These are phyloP conservation scores for Xylota sylvarum DNA, from an alignment of 2,888 invertebrate genomes.

Conservation along the genomic window DNA sequence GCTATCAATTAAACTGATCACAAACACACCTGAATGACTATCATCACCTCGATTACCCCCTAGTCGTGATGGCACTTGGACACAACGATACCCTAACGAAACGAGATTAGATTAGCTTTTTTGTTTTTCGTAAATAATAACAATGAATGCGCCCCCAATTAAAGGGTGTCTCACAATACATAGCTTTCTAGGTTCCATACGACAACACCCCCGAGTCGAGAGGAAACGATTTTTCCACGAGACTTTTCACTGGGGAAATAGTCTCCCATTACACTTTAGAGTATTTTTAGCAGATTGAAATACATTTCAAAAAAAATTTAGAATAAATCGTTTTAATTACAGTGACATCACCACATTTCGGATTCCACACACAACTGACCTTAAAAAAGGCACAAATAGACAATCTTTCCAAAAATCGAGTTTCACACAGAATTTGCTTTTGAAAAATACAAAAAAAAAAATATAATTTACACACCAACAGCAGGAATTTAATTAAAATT, in stretches of 20 bases:
- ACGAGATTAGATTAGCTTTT: conserved; percentile 33
- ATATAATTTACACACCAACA: conserved; percentile 42
- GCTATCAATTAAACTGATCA: conserved; percentile 41
- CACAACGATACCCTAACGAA: background rate
- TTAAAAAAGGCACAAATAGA: conserved; percentile 41
- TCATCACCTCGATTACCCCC: conserved; percentile 3
- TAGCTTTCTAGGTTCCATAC: no score
- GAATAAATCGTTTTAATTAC: conserved; percentile 28
- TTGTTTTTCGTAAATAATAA: conserved; percentile 40
- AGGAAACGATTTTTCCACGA: conserved; percentile 27
- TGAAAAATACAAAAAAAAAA: no score
- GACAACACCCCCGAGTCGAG: background rate
- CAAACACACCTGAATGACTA: conserved; percentile 46
- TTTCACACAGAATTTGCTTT: conserved; percentile 28
- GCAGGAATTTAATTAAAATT: conserved; percentile 34
- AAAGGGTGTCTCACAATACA: conserved; percentile 46
- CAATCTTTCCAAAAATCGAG: conserved; percentile 63
- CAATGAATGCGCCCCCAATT: conserved; percentile 23
- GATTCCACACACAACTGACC: conserved; percentile 38
- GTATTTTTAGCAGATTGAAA: conserved; percentile 55
- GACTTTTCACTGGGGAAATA: conserved; percentile 19
- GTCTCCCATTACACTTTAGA: conserved; percentile 5
- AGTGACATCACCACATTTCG: conserved; percentile 67
- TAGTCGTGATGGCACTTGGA: background rate
- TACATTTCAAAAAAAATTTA: conserved; percentile 23